These are phyloP conservation scores for Harpalus rubripes DNA, from an alignment of 2,888 invertebrate genomes.

Conservation along the genomic window DNA sequence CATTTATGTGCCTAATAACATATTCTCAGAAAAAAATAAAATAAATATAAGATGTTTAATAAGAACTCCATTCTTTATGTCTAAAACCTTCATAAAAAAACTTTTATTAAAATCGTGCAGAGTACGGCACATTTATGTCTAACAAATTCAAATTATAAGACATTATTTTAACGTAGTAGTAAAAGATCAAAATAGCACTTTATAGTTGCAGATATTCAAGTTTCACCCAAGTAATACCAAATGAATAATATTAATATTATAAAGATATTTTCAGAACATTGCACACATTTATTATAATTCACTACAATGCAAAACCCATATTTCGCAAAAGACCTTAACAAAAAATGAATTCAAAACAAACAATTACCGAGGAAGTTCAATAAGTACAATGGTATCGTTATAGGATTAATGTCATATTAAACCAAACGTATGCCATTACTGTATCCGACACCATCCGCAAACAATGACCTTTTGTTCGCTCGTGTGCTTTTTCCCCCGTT, in stretches of 20 bases:
- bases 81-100: too few species aligned
- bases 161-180: too few species aligned
- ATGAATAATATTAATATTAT: neutral
- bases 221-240: too few species aligned
- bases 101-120: too few species aligned
- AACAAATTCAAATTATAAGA: too few species aligned
- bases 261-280: slow-evolving; percentile 12
- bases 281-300: neutral
- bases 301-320: slow-evolving; percentile 4
- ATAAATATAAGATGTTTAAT: too few species aligned
- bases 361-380: slow-evolving; percentile 22
- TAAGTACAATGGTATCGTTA: slow-evolving; percentile 54
- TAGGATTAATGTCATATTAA: slow-evolving; percentile 64
- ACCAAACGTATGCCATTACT: slow-evolving; percentile 37
- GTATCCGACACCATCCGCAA: slow-evolving; percentile 31
- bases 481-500: slow-evolving; percentile 60
- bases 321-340: slow-evolving; percentile 1
- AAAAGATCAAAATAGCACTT: too few species aligned
- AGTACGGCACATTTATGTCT: too few species aligned
- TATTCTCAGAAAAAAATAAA: too few species aligned
- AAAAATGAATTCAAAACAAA: slow-evolving; percentile 28
- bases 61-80: too few species aligned
- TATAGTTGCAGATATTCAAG: too few species aligned
- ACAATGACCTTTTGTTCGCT: slow-evolving; percentile 45
- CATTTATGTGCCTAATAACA: too few species aligned